These are phyloP conservation scores for Luperina nickerlii DNA, from an alignment of 2,888 invertebrate genomes.

Conservation along the genomic window DNA sequence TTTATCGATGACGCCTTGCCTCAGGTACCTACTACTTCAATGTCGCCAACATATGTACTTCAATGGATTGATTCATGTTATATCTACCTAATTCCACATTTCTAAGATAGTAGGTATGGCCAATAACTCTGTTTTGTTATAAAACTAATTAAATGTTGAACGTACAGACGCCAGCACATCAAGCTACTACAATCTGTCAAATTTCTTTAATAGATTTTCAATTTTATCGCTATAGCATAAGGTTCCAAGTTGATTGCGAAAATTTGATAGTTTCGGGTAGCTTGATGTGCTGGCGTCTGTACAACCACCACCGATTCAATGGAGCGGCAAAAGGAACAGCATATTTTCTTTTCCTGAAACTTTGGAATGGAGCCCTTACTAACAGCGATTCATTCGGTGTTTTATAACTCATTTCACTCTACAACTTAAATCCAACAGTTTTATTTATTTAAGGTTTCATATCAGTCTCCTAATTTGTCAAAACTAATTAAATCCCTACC, in stretches of 20 bases:
- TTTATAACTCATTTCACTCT: neutral
- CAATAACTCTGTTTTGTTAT: neutral
- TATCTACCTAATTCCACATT: neutral
- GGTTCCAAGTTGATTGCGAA: too few species aligned
- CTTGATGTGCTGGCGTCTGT: too few species aligned
- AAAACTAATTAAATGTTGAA: neutral
- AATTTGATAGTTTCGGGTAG: too few species aligned
- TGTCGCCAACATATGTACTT: neutral
- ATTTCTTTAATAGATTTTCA: too few species aligned
- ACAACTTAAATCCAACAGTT: neutral
- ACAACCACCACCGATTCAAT: neutral
- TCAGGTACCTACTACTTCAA: constrained; percentile 11
- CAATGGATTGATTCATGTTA: neutral
- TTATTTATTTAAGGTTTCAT: neutral
- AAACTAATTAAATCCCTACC: constrained; percentile 1
- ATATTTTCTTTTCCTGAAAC: neutral
- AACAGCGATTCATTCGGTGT: neutral
- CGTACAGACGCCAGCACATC: too few species aligned
- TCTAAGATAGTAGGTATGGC: neutral
- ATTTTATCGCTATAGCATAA: too few species aligned
- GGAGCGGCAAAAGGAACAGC: neutral
- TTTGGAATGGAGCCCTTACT: neutral
- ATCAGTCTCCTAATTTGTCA: neutral
- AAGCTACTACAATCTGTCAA: too few species aligned
- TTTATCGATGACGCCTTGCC: constrained; percentile 27